Percentiles rank a stretch among this genome's conserved stretches.
Evolutionary conservation across 2,888 invertebrate species (phyloP).

Genomic region (Taenaris catops): DNA sequence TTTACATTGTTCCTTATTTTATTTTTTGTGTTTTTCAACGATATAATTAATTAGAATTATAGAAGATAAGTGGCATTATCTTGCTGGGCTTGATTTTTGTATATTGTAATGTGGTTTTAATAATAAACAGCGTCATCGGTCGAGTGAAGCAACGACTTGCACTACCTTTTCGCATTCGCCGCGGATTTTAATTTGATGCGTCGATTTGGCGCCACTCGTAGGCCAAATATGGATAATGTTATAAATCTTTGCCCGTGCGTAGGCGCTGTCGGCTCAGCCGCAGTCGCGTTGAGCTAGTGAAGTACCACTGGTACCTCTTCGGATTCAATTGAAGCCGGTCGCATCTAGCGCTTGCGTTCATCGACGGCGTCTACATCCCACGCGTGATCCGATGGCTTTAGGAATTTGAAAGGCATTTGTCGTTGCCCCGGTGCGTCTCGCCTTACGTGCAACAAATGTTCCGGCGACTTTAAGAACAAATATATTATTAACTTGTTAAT

Average conservation of each 20-base stretch:
- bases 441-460: constrained; percentile 49
- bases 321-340: constrained; percentile 60
- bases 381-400: constrained; percentile 47
- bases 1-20: too few relatives aligned
- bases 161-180: constrained; percentile 65
- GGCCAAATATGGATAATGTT: constrained; percentile 76
- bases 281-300: constrained; percentile 17
- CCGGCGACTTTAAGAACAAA: constrained; percentile 45
- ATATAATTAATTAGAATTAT: too few relatives aligned
- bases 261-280: constrained; percentile 51
- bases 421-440: constrained; percentile 49
- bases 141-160: constrained; percentile 37
- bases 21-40: too few relatives aligned
- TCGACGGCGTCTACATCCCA: constrained; percentile 56
- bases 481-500: constrained; percentile 51
- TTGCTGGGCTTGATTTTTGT: too few relatives aligned
- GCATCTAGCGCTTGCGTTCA: constrained; percentile 51
- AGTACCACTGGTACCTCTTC: constrained; percentile 31
- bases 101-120: too few relatives aligned
- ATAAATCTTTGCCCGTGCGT: constrained; percentile 63
- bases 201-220: constrained; percentile 75
- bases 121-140: too few relatives aligned
- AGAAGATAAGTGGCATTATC: too few relatives aligned
- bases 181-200: constrained; percentile 70
- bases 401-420: constrained; percentile 77